These are phyloP conservation scores for Anthopleura sola DNA, from an alignment of 64 coral and sea anemone species.

Conservation along the genomic window DNA sequence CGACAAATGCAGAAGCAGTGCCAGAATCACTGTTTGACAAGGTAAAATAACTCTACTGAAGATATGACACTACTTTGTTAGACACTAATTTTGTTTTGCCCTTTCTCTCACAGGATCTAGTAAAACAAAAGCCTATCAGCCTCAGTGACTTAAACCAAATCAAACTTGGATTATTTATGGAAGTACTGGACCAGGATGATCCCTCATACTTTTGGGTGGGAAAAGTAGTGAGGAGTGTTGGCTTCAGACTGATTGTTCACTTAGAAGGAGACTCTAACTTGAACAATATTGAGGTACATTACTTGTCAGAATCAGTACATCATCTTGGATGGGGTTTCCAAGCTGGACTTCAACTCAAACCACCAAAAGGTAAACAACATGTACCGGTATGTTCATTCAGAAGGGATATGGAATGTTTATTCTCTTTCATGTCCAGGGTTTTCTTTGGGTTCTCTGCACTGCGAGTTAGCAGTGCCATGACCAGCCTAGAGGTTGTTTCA, in stretches of 20 bases:
- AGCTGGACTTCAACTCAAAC: background rate
- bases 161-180: background rate
- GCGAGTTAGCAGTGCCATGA: too few relatives aligned
- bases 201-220: background rate
- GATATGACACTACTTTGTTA: too few relatives aligned
- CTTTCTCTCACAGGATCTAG: background rate
- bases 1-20: conserved; percentile 19
- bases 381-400: background rate
- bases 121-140: background rate
- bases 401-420: background rate
- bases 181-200: background rate
- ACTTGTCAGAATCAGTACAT: conserved; percentile 10
- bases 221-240: background rate
- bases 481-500: too few relatives aligned
- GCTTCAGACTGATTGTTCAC: background rate
- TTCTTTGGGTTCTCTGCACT: too few relatives aligned
- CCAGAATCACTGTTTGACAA: conserved; percentile 29
- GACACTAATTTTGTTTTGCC: background rate
- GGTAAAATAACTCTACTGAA: conserved; percentile 1
- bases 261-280: background rate
- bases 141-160: conserved; percentile 16
- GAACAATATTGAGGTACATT: background rate
- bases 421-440: too few relatives aligned
- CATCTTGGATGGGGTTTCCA: background rate
- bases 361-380: background rate